Base-by-base conservation (phyloP, 2,888 invertebrate genomes). In the Rhagophthalmus giganteus region DNA sequence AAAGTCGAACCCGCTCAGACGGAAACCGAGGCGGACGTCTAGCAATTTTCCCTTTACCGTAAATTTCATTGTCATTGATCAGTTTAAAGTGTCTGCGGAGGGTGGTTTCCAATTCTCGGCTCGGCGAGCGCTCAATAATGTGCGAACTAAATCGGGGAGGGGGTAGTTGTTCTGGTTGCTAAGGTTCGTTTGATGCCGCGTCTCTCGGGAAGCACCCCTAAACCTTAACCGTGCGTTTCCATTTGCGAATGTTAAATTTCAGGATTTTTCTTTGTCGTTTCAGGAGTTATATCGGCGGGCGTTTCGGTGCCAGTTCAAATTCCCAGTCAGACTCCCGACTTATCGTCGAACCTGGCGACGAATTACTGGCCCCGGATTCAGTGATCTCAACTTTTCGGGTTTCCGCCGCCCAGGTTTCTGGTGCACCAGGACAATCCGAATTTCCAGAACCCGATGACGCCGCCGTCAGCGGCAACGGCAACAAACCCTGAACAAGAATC, bases 231-330 rank as follows among this genome's bases (percentile, higher is more conserved):
- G 52, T 59, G 55, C 54, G 34, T 35, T 49, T 41, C 37, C 15
- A 24, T 35, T 40, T 34, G 38, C 34, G 42, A 30, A 15, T 28
- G 37, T 40, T 62, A 61, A 56, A 60, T 52, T 56, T 33, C 28
- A 40, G 25, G 33, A 30, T 39, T 41, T 49, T 37, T 37, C 35
- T 30, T 46, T 42, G 27, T 55, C 39, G 57, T 67, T 79, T 32
- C 81, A 93, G 93, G 93, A 73, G 90, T 93, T 66, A 92, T 94
- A 81, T 92, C 93, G 52, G 92, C 93, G 53, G 93, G 93, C 14
- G 91, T 94, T 39, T 91, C 91, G 54, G 93, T 93, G 41, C 94
- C 93, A 34, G 90, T 93, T 56, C 93, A 94, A 80, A 92, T 93
- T 70, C 92, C 92, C 39, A 91, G 90, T 65, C 89, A 90, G 75